Base-by-base conservation (phyloP, 2,888 invertebrate species). In the Ypsolopha sequella region DNA sequence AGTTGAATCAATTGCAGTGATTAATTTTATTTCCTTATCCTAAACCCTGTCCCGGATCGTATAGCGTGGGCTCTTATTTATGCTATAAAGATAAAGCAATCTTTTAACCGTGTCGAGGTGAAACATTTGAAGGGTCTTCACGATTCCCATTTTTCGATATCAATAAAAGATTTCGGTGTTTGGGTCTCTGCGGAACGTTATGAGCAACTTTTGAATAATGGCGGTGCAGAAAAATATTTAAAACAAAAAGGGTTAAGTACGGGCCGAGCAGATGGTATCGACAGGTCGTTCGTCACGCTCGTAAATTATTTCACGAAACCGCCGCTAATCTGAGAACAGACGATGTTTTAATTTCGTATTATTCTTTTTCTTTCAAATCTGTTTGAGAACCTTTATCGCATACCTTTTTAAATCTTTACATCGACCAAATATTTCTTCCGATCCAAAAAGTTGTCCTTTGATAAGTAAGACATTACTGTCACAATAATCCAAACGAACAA, bases 281-380 rank as follows among this genome's bases (percentile, higher is more conserved):
- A 76, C 76, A 76, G 73, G 69, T 73, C 76, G 76, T 84, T 76
- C 85, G 86, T 84, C 82, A 85, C 82, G 86, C 79, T 80, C 80
- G 76, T 85, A 85, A 85, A 84, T 84, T 81, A 84, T 82, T 80
- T 80, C 74, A 78, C 75, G 78, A 82, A 82, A 78, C 79, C 81
- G 74, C 75, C 73, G 81, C 82, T 81, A 84, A 85, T 84, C 80
- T 74, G 72, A 70, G 71, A 73, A 74, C 65, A 67, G 66, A 61
- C 76, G 76, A 84, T 80, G 81, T 84, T 82, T 85, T 85, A 85
- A 85, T 85, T 85, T 81, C 75, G 72, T 61, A 65, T 73, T 71
- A 71, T 70, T 68, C 66, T 74, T 73, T 80, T 73, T 73, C 76
- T 71, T 68, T 71, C 65, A 68, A 33, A 46, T 33, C 49, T 36